These are phyloP conservation scores for Malurus splendens DNA, from an alignment of 2,797 vertebrate species.

Conservation along the genomic window DNA sequence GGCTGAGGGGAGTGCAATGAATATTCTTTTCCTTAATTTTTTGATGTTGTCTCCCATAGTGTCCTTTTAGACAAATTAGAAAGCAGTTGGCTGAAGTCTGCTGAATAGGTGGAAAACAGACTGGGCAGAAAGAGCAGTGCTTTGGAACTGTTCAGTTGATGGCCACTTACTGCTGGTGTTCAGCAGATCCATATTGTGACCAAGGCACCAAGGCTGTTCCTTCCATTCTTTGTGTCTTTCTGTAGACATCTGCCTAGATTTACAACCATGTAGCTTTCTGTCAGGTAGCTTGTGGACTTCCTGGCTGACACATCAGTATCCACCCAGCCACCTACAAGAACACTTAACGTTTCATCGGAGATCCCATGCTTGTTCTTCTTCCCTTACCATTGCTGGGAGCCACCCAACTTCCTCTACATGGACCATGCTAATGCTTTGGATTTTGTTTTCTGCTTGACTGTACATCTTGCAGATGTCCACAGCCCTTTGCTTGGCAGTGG, in stretches of 20 bases:
- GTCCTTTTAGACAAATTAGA: background rate
- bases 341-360: background rate
- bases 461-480: background rate
- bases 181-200: background rate
- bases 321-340: background rate
- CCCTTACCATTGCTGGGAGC: background rate
- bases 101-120: background rate
- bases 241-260: background rate
- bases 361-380: background rate
- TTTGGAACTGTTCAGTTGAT: background rate
- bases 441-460: background rate
- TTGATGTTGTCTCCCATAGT: background rate
- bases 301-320: background rate
- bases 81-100: background rate
- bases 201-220: background rate
- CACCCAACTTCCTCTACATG: background rate
- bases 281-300: background rate
- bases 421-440: background rate
- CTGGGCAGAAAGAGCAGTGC: background rate
- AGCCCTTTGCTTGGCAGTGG: background rate
- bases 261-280: background rate
- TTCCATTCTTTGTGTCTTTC: background rate
- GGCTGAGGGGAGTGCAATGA: background rate
- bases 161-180: background rate
- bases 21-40: background rate